phyloP scores from a whole-genome alignment of 2,888 invertebrate genomes.

The Chaetogeoica ovagalla region DNA sequence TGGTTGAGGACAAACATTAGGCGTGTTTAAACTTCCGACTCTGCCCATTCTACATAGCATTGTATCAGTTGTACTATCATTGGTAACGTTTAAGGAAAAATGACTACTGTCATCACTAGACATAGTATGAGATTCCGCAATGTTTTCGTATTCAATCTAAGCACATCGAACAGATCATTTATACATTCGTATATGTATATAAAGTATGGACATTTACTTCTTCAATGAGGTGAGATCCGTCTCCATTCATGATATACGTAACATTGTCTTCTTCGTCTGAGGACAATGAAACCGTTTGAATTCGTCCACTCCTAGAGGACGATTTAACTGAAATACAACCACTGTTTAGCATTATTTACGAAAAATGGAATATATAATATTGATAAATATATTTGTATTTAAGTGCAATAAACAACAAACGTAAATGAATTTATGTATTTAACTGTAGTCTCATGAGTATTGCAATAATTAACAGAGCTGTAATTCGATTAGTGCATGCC shows the following conservation, averaged over 20 bases:
- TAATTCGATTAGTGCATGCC: too few species aligned
- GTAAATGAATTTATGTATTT: too few species aligned
- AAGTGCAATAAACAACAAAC: too few species aligned
- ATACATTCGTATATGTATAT: not conserved
- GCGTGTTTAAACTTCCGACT: not conserved
- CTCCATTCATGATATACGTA: not conserved
- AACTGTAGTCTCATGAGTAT: not conserved
- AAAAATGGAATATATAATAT: too few species aligned
- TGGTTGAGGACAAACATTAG: not conserved
- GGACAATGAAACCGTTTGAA: conserved; percentile 9
- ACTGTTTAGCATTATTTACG: not conserved
- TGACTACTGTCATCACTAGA: conserved; percentile 17
- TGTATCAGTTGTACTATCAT: not conserved
- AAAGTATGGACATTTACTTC: not conserved
- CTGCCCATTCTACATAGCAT: not conserved
- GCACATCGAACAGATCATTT: not conserved
- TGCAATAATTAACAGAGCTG: not conserved
- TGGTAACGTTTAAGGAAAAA: not conserved
- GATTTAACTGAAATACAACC: not conserved
- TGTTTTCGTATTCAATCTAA: conserved; percentile 14
- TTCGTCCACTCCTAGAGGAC: not conserved
- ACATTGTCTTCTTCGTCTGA: conserved; percentile 23
- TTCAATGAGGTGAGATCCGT: conserved; percentile 13
- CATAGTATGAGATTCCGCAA: not conserved
- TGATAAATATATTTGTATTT: too few species aligned